These are phyloP conservation scores for Pitta sordida DNA, from an alignment of 2,113 vertebrate species.

Conservation along the genomic window DNA sequence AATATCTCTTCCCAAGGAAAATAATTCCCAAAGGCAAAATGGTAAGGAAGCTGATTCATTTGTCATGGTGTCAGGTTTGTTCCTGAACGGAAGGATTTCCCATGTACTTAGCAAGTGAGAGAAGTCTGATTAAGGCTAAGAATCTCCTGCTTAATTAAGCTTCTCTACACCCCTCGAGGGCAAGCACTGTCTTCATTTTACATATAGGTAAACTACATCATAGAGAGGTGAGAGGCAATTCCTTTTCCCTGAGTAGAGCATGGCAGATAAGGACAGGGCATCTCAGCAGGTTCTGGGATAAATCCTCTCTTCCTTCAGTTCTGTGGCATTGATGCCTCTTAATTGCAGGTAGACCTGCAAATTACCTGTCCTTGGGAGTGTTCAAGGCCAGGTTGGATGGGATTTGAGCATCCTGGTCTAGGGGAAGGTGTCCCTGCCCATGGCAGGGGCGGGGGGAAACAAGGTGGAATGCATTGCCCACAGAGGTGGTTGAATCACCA, in stretches of 20 bases:
- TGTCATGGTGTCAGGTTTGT: conserved; percentile 37
- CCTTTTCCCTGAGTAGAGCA: background rate
- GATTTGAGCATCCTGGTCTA: background rate
- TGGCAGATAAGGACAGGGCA: background rate
- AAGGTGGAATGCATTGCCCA: no score
- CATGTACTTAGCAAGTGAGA: conserved; percentile 4
- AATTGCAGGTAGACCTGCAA: background rate
- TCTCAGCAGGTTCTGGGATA: background rate
- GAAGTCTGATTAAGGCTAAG: conserved; percentile 38
- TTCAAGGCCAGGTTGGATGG: background rate
- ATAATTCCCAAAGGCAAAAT: conserved; percentile 3
- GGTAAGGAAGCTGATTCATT: background rate
- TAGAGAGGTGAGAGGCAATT: background rate
- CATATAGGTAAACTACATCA: conserved; percentile 10
- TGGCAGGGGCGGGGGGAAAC: accelerated
- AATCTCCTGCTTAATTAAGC: conserved; percentile 42
- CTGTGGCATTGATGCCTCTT: background rate
- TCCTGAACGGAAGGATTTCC: conserved; percentile 32
- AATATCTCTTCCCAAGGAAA: background rate
- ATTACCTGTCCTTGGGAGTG: background rate
- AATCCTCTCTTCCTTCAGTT: background rate
- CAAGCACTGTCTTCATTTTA: conserved; percentile 9
- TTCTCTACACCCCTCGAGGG: background rate
- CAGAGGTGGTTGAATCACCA: no score
- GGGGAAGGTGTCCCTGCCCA: background rate